Percentiles rank a stretch among this genome's conserved stretches.
Evolutionary conservation across 2,797 vertebrate genomes (phyloP).

Genomic region (Lophius americanus): DNA sequence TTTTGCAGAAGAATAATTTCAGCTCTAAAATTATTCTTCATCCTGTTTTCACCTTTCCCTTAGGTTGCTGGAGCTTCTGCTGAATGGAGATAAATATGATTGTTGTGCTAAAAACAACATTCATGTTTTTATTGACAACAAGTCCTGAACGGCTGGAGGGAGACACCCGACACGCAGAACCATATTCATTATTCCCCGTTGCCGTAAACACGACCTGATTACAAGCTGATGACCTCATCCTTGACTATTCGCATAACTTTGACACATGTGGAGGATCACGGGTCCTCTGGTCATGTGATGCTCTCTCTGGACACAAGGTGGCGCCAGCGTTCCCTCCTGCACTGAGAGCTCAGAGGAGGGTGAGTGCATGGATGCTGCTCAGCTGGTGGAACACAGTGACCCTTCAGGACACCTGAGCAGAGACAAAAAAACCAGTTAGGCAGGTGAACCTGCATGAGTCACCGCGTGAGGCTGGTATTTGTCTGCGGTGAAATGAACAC

Average conservation of each 20-base stretch:
- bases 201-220: no score
- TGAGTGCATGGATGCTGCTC: conserved; percentile 1
- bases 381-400: conserved; percentile 15
- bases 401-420: conserved; percentile 15
- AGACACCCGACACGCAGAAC: no score
- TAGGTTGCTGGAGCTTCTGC: no score
- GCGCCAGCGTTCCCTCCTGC: conserved; percentile 28
- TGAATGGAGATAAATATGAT: no score
- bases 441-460: conserved; percentile 31
- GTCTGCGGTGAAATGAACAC: conserved; percentile 14
- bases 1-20: no score
- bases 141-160: no score
- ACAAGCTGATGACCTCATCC: neutral
- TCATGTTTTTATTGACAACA: no score
- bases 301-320: conserved; percentile 53
- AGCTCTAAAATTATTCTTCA: no score
- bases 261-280: neutral
- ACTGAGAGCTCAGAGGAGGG: neutral
- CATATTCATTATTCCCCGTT: no score
- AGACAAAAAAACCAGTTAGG: conserved; percentile 51
- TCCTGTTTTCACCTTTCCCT: no score
- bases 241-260: neutral
- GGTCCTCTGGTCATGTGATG: neutral
- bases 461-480: conserved; percentile 15
- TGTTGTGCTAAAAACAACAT: no score